phyloP scores from a whole-genome alignment of 2,888 invertebrate genomes.

The Ecliptopera silaceata region DNA sequence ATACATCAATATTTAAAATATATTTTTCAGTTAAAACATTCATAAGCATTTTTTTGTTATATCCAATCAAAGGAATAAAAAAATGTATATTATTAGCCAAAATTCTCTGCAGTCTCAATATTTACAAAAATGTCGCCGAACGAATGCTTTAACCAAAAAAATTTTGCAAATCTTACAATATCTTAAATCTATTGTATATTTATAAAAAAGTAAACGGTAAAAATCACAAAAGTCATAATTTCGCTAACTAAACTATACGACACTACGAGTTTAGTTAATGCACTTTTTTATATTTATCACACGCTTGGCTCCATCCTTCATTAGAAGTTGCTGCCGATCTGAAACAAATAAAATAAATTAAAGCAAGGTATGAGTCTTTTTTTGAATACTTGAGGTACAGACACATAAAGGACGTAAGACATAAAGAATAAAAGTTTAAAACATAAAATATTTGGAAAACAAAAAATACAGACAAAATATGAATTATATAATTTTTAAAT shows the following conservation, averaged over 20 bases:
- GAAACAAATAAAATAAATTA: constrained; percentile 54
- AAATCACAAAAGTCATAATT: constrained; percentile 75
- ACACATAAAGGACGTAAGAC: no score
- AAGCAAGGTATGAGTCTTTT: background rate
- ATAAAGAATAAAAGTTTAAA: no score
- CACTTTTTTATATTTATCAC: constrained; percentile 64
- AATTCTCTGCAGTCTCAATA: no score
- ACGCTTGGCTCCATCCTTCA: constrained; percentile 48
- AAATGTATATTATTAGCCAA: background rate
- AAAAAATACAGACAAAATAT: no score
- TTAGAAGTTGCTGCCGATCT: constrained; percentile 48
- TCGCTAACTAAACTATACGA: constrained; percentile 68
- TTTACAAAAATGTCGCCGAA: background rate
- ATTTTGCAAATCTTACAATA: constrained; percentile 6
- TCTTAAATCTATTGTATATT: constrained; percentile 32
- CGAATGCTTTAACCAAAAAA: constrained; percentile 13
- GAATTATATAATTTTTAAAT: no score
- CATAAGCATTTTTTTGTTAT: background rate
- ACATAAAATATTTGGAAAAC: no score
- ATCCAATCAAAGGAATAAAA: background rate
- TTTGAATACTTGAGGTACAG: no score
- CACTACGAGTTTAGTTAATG: constrained; percentile 55
- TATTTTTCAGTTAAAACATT: constrained; percentile 17
- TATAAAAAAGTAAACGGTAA: constrained; percentile 59
- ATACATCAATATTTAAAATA: constrained; percentile 36